These are phyloP conservation scores for Manduca sexta DNA, from an alignment of 1,140 invertebrate genomes.

Conservation along the genomic window DNA sequence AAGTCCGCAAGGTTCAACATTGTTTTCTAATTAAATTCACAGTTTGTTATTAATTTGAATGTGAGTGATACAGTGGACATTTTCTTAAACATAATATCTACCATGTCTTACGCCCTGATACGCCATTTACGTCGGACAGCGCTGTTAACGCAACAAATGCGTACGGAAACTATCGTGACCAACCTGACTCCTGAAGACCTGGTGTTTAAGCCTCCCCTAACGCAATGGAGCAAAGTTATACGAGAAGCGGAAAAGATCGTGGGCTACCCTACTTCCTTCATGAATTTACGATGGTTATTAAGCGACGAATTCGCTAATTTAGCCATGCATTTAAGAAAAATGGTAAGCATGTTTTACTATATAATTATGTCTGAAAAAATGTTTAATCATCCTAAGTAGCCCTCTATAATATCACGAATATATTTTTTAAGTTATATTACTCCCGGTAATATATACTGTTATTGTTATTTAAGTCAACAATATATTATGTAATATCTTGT, in stretches of 20 bases:
- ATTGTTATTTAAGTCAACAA: not conserved
- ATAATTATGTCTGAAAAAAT: not conserved
- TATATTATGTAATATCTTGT: constrained; percentile 21
- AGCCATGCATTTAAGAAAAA: constrained; percentile 88
- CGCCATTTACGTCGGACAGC: constrained; percentile 47
- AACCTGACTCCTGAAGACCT: constrained; percentile 59
- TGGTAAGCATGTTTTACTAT: constrained; percentile 73
- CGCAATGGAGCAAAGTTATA: constrained; percentile 62
- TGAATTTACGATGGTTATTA: constrained; percentile 88
- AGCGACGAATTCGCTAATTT: constrained; percentile 94
- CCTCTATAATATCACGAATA: too few species aligned
- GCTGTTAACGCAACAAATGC: constrained; percentile 40
- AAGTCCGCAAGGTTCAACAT: constrained; percentile 16
- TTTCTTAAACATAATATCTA: constrained; percentile 3
- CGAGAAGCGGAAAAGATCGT: constrained; percentile 94
- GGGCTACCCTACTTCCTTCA: constrained; percentile 92
- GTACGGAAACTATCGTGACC: constrained; percentile 51
- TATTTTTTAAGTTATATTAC: not conserved
- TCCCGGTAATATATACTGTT: not conserved
- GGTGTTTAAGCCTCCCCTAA: constrained; percentile 51
- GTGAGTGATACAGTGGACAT: constrained; percentile 1
- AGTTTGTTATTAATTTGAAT: constrained; percentile 9
- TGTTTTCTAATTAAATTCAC: constrained; percentile 2
- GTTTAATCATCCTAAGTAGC: too few species aligned
- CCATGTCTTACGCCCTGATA: constrained; percentile 54